phyloP scores from a whole-genome alignment of 2,113 vertebrate species.

The Prochilodus magdalenae region DNA sequence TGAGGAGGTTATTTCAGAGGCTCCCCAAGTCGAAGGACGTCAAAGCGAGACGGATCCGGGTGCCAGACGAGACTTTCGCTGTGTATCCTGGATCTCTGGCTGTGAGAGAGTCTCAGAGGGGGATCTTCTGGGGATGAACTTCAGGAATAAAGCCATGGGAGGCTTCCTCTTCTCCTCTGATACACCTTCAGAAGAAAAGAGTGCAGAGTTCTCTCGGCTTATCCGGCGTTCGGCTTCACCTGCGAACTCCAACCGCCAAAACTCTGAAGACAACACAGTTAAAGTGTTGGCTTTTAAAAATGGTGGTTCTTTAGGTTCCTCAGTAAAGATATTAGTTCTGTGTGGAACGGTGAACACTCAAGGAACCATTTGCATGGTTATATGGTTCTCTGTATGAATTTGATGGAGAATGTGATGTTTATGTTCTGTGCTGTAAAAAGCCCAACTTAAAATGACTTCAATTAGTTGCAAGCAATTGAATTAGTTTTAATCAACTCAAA shows the following conservation, averaged over 20 bases:
- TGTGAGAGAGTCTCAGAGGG: not conserved
- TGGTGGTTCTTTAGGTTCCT: no score
- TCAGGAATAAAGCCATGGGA: slow-evolving; percentile 13
- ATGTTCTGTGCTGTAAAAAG: no score
- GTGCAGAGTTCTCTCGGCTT: not conserved
- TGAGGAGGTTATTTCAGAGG: slow-evolving; percentile 24
- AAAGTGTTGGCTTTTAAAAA: no score
- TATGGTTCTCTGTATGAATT: no score
- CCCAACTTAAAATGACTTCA: no score
- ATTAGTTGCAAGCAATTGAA: no score
- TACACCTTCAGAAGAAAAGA: not conserved
- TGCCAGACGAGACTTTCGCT: not conserved
- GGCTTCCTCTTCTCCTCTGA: slow-evolving; percentile 19
- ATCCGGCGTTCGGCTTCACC: not conserved
- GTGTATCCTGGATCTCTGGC: slow-evolving; percentile 2
- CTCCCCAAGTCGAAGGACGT: slow-evolving; percentile 18
- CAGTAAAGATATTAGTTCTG: no score
- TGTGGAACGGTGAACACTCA: no score
- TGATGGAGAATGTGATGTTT: no score
- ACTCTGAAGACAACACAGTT: not conserved
- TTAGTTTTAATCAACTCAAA: no score
- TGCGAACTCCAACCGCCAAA: not conserved
- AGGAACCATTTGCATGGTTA: no score
- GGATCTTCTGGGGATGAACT: slow-evolving; percentile 34
- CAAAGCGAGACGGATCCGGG: slow-evolving; percentile 18